Evolutionary conservation across 92 coral and sea anemone genomes (phyloP).

Genomic region (Umimayanthus kanabou): DNA sequence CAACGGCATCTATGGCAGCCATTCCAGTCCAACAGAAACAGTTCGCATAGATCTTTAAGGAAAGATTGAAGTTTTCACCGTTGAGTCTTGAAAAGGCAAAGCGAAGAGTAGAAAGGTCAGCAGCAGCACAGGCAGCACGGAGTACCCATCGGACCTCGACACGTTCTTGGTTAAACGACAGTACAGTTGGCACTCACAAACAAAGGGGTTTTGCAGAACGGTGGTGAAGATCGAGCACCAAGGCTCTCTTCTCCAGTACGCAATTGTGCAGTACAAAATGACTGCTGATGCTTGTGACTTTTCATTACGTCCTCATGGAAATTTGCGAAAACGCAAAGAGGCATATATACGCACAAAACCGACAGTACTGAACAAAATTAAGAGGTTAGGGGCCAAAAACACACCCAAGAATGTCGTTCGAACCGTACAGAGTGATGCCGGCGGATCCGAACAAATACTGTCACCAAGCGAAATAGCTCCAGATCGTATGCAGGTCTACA

Average conservation of each 20-base stretch:
- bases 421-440: slow-evolving; percentile 49
- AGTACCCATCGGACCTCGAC: background rate
- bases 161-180: slow-evolving; percentile 46
- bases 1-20: slow-evolving; percentile 49
- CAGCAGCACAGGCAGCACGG: background rate
- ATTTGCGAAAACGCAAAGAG: slow-evolving; percentile 22
- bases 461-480: slow-evolving; percentile 64
- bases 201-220: slow-evolving; percentile 36
- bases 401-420: slow-evolving; percentile 57
- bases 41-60: slow-evolving; percentile 33
- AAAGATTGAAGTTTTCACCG: background rate
- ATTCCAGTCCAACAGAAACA: slow-evolving; percentile 48
- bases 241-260: slow-evolving; percentile 40
- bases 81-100: background rate
- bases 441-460: slow-evolving; percentile 45
- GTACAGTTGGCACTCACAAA: slow-evolving; percentile 55
- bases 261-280: slow-evolving; percentile 55
- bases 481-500: slow-evolving; percentile 66
- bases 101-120: too few species aligned
- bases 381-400: slow-evolving; percentile 43
- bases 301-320: slow-evolving; percentile 40
- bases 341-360: slow-evolving; percentile 67
- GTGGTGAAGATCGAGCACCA: slow-evolving; percentile 55
- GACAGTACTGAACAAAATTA: slow-evolving; percentile 53
- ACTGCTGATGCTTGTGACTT: background rate